Percentiles rank a stretch among this genome's conserved stretches.
phyloP scores from a whole-genome alignment of 1,140 invertebrate genomes.

The Bombus consobrinus region DNA sequence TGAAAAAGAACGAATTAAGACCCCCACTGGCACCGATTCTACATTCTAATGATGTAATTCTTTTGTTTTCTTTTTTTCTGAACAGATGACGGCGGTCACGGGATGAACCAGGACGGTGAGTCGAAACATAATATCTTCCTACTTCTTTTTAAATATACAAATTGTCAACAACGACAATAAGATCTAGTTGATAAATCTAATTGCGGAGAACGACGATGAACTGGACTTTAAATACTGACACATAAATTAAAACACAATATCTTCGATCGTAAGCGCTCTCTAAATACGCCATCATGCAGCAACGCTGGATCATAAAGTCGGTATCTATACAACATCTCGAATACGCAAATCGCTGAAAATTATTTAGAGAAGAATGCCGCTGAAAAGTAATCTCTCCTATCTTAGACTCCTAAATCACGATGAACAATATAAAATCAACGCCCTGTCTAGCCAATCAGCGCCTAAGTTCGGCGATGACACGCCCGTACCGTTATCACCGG shows the following conservation, averaged over 20 bases:
- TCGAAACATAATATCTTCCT: slow-evolving; percentile 26
- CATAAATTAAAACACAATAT: background rate
- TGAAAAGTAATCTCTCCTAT: background rate
- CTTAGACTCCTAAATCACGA: background rate
- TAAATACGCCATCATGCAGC: background rate
- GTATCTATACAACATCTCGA: background rate
- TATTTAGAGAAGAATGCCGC: background rate
- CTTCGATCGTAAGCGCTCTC: background rate
- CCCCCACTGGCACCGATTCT: background rate
- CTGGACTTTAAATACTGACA: background rate
- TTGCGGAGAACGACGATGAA: too few relatives aligned
- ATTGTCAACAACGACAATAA: background rate
- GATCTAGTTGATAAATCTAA: too few relatives aligned
- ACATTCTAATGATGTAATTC: slow-evolving; percentile 18
- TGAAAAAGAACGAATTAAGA: background rate
- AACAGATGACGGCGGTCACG: slow-evolving; percentile 79
- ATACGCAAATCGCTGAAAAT: background rate
- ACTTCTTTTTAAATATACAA: background rate
- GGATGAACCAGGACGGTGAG: slow-evolving; percentile 82
- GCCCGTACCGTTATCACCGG: slow-evolving; percentile 50
- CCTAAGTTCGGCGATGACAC: slow-evolving; percentile 12
- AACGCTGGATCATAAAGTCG: background rate
- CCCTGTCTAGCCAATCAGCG: background rate
- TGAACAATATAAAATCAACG: background rate
- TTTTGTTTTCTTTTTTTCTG: slow-evolving; percentile 68